Conservation (phyloP, 2,113 vertebrate species). For the Strix aluco region DNA sequence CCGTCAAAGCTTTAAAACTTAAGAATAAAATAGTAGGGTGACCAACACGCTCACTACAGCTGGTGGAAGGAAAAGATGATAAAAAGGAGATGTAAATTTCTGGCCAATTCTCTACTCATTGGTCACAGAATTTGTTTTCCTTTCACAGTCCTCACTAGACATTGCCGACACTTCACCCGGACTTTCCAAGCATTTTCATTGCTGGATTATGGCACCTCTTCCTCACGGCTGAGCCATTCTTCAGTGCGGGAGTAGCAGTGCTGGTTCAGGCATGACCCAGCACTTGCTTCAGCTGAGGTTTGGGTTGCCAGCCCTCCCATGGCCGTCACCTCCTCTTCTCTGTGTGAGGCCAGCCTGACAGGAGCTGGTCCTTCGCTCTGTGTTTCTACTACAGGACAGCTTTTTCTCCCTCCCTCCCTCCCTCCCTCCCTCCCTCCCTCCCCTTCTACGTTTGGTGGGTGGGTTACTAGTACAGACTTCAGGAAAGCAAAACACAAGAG, state of each 20-base stretch:
- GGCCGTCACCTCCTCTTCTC: neutral
- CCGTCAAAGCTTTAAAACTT: neutral
- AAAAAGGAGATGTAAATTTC: neutral
- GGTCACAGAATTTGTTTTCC: neutral
- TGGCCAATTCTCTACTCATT: neutral
- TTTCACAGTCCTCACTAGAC: neutral
- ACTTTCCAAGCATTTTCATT: neutral
- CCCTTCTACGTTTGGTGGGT: neutral
- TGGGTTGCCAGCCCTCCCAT: neutral
- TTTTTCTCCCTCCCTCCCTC: neutral
- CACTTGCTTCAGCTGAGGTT: neutral
- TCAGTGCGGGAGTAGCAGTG: neutral
- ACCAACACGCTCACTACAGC: neutral
- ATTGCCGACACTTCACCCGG: neutral
- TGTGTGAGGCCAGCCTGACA: neutral
- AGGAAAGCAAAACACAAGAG: neutral
- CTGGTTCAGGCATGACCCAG: neutral
- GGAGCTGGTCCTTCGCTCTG: neutral
- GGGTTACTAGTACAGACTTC: neutral
- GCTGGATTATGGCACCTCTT: neutral
- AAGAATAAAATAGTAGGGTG: neutral
- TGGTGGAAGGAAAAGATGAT: neutral
- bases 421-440: neutral
- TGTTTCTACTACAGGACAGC: neutral
- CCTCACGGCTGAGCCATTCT: fast-evolving